Evolutionary conservation across 2,888 invertebrate genomes (phyloP).

Genomic region (Drepana falcataria): DNA sequence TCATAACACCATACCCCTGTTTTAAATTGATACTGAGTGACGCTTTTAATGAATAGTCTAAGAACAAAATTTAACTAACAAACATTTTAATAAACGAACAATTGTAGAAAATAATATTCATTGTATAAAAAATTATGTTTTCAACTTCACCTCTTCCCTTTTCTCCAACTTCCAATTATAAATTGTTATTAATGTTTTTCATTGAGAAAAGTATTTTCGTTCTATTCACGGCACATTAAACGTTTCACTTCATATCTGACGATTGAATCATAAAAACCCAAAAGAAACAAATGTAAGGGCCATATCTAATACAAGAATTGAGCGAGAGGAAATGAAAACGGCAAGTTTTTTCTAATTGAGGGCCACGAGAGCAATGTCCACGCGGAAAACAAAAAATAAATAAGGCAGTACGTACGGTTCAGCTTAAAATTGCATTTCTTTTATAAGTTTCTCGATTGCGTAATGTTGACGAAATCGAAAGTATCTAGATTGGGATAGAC

Average conservation of each 20-base stretch:
- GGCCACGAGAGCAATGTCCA: constrained; percentile 19
- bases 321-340: constrained; percentile 1
- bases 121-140: too few relatives aligned
- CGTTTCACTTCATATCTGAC: neutral
- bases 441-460: constrained; percentile 37
- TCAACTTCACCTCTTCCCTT: too few relatives aligned
- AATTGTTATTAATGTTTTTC: too few relatives aligned
- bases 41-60: too few relatives aligned
- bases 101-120: too few relatives aligned
- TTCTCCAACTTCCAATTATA: too few relatives aligned
- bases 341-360: constrained; percentile 1
- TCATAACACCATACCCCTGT: too few relatives aligned
- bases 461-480: constrained; percentile 44
- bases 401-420: constrained; percentile 18
- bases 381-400: constrained; percentile 22
- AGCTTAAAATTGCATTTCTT: constrained; percentile 20
- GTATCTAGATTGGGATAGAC: too few relatives aligned
- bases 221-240: neutral
- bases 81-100: too few relatives aligned
- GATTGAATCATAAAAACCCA: neutral
- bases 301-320: neutral
- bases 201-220: neutral
- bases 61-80: too few relatives aligned
- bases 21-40: too few relatives aligned
- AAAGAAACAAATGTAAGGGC: neutral